These are phyloP conservation scores for Myocastor coypus DNA, from an alignment of 2,113 vertebrate genomes.

Conservation along the genomic window DNA sequence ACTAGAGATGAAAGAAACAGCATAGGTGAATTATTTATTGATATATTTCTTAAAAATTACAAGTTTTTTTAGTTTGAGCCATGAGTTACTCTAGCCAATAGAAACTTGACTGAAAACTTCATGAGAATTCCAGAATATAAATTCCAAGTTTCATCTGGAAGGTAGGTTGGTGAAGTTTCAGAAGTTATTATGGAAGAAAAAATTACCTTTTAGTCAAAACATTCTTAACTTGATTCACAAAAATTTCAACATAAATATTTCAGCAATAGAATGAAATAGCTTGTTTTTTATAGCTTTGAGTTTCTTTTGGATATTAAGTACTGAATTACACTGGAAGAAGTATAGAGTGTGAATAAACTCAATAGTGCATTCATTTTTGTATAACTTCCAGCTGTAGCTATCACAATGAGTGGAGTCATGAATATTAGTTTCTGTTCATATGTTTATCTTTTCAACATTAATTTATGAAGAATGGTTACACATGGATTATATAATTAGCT, in stretches of 20 bases:
- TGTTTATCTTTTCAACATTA: not conserved
- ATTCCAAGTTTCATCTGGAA: not conserved
- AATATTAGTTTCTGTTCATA: not conserved
- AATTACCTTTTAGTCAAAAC: slow-evolving; percentile 30
- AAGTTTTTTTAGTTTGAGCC: not conserved
- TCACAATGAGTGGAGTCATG: not conserved
- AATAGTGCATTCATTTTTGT: slow-evolving; percentile 3
- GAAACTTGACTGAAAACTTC: slow-evolving; percentile 18
- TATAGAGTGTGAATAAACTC: not conserved
- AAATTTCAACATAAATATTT: slow-evolving; percentile 43
- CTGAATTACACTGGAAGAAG: not conserved
- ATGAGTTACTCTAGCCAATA: not conserved
- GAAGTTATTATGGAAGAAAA: not conserved
- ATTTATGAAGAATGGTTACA: not conserved
- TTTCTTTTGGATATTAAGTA: not conserved
- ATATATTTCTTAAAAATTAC: slow-evolving; percentile 3
- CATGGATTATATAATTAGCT: not conserved
- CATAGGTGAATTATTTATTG: not conserved
- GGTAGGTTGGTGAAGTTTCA: not conserved
- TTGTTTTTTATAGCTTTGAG: slow-evolving; percentile 26
- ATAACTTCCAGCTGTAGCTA: not conserved
- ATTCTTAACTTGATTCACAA: not conserved
- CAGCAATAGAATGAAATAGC: not conserved
- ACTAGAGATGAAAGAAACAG: not conserved
- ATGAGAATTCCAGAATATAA: slow-evolving; percentile 40